These are phyloP conservation scores for Armadillidium nasatum DNA, from an alignment of 1,140 invertebrate species.

Conservation along the genomic window DNA sequence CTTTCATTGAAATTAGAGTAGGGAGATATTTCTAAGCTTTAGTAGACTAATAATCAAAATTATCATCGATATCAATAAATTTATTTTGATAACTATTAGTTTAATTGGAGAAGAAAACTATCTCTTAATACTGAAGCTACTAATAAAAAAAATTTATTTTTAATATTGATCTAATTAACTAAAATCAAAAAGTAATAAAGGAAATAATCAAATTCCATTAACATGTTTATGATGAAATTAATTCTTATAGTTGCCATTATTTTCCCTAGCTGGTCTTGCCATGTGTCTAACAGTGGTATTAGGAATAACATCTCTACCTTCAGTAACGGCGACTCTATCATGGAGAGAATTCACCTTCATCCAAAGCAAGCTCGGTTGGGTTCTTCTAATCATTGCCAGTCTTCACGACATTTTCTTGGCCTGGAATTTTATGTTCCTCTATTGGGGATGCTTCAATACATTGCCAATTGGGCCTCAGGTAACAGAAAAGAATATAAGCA, in stretches of 20 bases:
- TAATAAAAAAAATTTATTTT: too few species aligned
- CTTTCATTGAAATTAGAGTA: too few species aligned
- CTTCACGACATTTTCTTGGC: constrained; percentile 43
- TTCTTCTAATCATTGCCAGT: constrained; percentile 38
- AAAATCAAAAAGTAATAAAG: too few species aligned
- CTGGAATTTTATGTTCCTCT: constrained; percentile 44
- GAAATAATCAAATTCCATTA: too few species aligned
- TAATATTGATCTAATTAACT: too few species aligned
- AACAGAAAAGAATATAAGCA: neutral
- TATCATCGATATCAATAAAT: too few species aligned
- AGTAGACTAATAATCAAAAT: too few species aligned
- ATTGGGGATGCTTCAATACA: constrained; percentile 42
- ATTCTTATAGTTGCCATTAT: neutral
- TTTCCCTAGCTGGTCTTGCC: constrained; percentile 34
- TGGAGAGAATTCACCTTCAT: constrained; percentile 46
- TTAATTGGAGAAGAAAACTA: too few species aligned
- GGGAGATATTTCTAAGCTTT: too few species aligned
- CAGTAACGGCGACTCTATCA: constrained; percentile 44
- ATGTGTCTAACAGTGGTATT: constrained; percentile 42
- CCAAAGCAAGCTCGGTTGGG: constrained; percentile 46
- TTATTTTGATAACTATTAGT: too few species aligned
- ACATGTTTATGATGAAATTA: too few species aligned
- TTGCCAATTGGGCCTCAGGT: constrained; percentile 44
- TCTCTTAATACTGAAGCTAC: too few species aligned
- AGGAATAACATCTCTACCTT: constrained; percentile 46